These are phyloP conservation scores for Epinotia nisella DNA, from an alignment of 2,888 invertebrate species.

Conservation along the genomic window DNA sequence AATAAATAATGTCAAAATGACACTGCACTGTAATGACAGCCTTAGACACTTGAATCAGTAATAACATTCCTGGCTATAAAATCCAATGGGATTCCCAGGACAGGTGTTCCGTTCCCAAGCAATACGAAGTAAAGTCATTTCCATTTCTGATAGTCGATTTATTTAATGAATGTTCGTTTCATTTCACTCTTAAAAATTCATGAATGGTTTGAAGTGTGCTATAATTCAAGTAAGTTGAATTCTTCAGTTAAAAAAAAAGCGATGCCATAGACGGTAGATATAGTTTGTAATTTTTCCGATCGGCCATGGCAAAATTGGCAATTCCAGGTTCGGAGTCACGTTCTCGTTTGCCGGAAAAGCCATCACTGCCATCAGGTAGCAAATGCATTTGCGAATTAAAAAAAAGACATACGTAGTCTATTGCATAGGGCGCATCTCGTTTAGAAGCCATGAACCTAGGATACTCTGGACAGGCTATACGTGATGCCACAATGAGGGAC, in stretches of 20 bases:
- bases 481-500: no score
- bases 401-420: no score
- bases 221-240: not conserved
- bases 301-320: not conserved
- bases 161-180: conserved; percentile 21
- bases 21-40: conserved; percentile 36
- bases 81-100: conserved; percentile 33
- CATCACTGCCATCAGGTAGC: no score
- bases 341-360: not conserved
- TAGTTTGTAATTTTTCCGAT: not conserved
- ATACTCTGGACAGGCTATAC: no score
- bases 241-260: not conserved
- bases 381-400: no score
- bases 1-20: conserved; percentile 40
- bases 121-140: conserved; percentile 29
- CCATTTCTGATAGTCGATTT: conserved; percentile 19
- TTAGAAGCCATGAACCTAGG: no score
- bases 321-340: not conserved
- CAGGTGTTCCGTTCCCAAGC: conserved; percentile 47
- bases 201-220: not conserved
- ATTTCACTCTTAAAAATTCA: not conserved
- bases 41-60: conserved; percentile 35
- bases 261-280: not conserved
- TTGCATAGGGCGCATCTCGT: no score
- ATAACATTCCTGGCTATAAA: conserved; percentile 31